Evolutionary conservation across 2,888 invertebrate species (phyloP), one percentile per base, ranked within the genome.

Genomic region (Caenorhabditis angaria): DNA sequence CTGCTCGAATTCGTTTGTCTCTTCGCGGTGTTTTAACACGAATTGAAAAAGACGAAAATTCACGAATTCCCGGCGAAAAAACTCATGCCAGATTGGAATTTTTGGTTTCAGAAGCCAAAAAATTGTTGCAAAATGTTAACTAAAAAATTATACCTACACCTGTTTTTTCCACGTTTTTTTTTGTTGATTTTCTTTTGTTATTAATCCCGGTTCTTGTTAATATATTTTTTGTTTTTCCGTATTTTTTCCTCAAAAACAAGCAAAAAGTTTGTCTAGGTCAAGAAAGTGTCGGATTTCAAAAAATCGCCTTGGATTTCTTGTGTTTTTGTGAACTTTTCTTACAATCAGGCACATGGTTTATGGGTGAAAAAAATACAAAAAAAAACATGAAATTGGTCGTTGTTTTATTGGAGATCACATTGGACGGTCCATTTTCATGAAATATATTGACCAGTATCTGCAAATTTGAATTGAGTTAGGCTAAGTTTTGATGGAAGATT

Each of bases 361-460:
- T 10, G 18, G 18, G 18, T 14, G 2, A 41, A 24, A 50, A 22
- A 3, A 22, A 22, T 4, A 54, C 6, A 54, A 24, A 54, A 10
- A 28, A 54, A 27, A 54, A 25, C 8, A 54, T 2, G 4, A 54
- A 29, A 56, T 27, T 56, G 29, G 50, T 50, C 50, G 50, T 50
- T 50, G 50, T 50, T 24, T 6, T 6, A 28, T 28, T 32, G 18
- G 55, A 32, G 20, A 28, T 68, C 61, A 84, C 81, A 84, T 77
- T 3, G 84, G 84, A 60, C 84, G 79, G 72, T 84, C 84, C 82
- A 84, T 82, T 71, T 83, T 83, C 71, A 76, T 78, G 67, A 83
- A 83, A 67, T 84, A 84, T 47, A 84, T 82, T 73, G 76, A 82
- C 84, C 84, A 84, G 78, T 84, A 84, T 60, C 83, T 83, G 74